Base-by-base conservation (phyloP, 2,888 invertebrate genomes). In the Bimastos eiseni region DNA sequence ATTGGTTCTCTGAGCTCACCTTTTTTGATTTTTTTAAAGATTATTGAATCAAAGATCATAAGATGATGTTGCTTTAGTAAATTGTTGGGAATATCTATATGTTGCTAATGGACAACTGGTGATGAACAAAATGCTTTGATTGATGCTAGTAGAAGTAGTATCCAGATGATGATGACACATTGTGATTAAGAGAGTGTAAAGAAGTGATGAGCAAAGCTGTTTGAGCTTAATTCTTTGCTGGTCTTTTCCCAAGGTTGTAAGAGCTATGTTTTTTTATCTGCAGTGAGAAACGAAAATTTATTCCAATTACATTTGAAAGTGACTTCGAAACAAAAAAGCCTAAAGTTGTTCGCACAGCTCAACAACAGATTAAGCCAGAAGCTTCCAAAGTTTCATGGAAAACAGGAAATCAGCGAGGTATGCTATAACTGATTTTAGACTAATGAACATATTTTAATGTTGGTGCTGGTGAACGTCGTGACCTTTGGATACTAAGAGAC, bases 201-300 rank as follows among this genome's bases (percentile, higher is more conserved):
- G 70, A n/a, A 70, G 30, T 70, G 70, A 11, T 6, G 70, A 30
- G 30, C n/a, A n/a, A 70, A 70, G n/a, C 17, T 70, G 70, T n/a
- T 70, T n/a, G 17, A 30, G 30, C 70, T n/a, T 11, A 70, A n/a
- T n/a, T n/a, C 70, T 30, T 70, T 8, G 13, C 70, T n/a, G 8
- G n/a, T 70, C 30, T 70, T 70, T n/a, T n/a, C 11, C 70, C 11
- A 4, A 11, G n/a, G 70, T 70, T 70, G 30, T 70, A n/a, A 70
- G 8, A n/a, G n/a, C 11, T 70, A 24, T 49, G 15, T 17, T n/a
- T n/a, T n/a, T 70, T 30, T 70, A 30, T 70, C n/a, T 30, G 70
- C 70, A 70, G 70, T 70, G 70, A 70, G n/a, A 70, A 70, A 70
- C 30, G 70, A n/a, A 70, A 70, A 70, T 70, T 70, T n/a, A 70